Base-by-base conservation (phyloP, 2,888 invertebrate genomes). In the Papilio gigon region DNA sequence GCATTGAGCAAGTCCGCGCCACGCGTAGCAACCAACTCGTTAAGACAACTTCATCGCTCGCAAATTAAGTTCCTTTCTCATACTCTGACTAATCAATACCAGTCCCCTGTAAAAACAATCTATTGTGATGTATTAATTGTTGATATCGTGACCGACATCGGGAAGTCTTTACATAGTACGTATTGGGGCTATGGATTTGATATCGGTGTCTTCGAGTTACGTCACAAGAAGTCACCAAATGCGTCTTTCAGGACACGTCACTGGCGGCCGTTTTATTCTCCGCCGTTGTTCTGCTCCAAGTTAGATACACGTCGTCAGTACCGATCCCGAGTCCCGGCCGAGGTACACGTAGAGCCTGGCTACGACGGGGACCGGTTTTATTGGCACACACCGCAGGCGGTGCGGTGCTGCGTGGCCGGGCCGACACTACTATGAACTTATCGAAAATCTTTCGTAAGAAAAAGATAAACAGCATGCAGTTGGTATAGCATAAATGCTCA, bases 1-100 rank as follows among this genome's bases (percentile, higher is more conserved):
- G 70, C 62, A 65, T 72, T 71, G 66, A 70, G 60, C 62, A 44
- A 37, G 70, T 37, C 37, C 70, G 68, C 66, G 65, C 69, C 70
- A 65, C 82, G 82, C 84, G 85, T 84, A 86, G 84, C 81, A 85
- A 86, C 85, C 80, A 81, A 85, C 85, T 25, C 25, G 27, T 20
- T 8, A 5, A 25, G 42, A 17, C n/a, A n/a, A 20, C 42, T 42
- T 6, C 17, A 8, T 42, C 42, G 8, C 1, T 14, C 12, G 17
- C 17, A 17, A 6, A 42, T 42, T 17, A 42, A 42, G 17, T 17
- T 20, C 17, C 6, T 42, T 42, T 42, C 17, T 42, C 17, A 6
- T 42, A 17, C 17, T 11, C 9, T 3, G 11, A 12, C 35, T 35
- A n/a, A n/a, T n/a, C n/a, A n/a, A n/a, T n/a, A n/a, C n/a, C n/a